A percentile compares a stretch with the other conserved stretches of the same genome.
Evolutionary conservation across 2,113 vertebrate genomes (phyloP).

Genomic region (Xenopus borealis): DNA sequence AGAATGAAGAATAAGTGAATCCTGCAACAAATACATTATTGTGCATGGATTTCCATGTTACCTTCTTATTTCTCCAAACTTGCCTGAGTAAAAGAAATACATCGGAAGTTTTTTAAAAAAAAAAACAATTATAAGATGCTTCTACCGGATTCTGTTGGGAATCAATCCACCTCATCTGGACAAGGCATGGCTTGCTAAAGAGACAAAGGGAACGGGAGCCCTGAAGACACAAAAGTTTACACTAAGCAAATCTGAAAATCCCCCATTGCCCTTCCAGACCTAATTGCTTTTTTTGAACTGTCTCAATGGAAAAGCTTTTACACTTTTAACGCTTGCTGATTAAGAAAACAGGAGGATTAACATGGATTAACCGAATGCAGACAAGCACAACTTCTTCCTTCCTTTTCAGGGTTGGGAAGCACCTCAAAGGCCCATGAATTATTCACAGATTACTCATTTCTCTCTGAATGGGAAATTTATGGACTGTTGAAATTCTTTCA

Average conservation of each 20-base stretch:
- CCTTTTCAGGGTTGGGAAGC: neutral
- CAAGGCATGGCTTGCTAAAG: neutral
- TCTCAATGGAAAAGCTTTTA: neutral
- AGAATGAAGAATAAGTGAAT: too few relatives aligned
- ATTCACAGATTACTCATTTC: too few relatives aligned
- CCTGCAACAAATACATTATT: too few relatives aligned
- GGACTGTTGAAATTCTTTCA: too few relatives aligned
- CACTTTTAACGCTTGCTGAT: neutral
- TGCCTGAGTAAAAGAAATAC: neutral
- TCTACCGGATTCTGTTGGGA: neutral
- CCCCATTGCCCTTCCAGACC: neutral
- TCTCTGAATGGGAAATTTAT: too few relatives aligned
- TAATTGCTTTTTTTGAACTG: neutral
- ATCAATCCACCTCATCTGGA: neutral
- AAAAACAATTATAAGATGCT: neutral
- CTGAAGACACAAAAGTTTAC: neutral
- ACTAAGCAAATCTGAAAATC: neutral
- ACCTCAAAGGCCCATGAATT: too few relatives aligned
- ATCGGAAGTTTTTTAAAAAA: neutral
- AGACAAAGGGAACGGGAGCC: neutral
- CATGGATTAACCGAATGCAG: neutral
- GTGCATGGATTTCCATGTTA: too few relatives aligned
- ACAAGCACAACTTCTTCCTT: neutral
- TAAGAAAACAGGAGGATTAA: constrained; percentile 1
- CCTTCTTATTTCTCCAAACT: neutral